Conservation (phyloP, 2,113 vertebrate genomes). For the Balaenoptera acutorostrata region DNA sequence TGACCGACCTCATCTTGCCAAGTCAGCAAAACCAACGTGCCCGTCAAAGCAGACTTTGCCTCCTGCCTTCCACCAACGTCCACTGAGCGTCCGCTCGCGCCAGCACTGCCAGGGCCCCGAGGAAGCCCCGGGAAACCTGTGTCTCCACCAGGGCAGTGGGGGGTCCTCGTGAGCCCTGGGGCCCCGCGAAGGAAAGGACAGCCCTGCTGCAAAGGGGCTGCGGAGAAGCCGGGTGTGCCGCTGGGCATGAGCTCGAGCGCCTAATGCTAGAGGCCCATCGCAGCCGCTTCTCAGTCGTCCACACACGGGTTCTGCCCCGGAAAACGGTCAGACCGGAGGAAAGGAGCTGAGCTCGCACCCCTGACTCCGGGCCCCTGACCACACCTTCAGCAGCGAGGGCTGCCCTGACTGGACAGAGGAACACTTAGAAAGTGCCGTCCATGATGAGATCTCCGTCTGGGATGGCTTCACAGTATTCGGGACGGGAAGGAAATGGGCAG, state of each 20-base stretch:
- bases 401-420: neutral
- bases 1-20: neutral
- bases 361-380: neutral
- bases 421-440: neutral
- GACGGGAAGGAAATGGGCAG: neutral
- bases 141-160: neutral
- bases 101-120: neutral
- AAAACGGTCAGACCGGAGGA: neutral
- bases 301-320: accelerated
- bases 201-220: neutral
- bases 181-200: neutral
- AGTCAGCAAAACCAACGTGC: neutral
- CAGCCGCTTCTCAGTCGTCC: accelerated
- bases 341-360: neutral
- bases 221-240: accelerated
- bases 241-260: neutral
- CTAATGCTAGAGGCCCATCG: neutral
- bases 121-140: neutral
- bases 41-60: neutral
- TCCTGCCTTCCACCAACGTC: neutral
- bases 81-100: accelerated
- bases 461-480: accelerated
- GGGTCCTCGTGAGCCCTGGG: neutral
- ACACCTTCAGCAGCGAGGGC: too few species aligned
- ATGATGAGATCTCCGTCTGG: neutral